Base-by-base conservation (phyloP, 2,797 vertebrate species). In the Luscinia megarhynchos region DNA sequence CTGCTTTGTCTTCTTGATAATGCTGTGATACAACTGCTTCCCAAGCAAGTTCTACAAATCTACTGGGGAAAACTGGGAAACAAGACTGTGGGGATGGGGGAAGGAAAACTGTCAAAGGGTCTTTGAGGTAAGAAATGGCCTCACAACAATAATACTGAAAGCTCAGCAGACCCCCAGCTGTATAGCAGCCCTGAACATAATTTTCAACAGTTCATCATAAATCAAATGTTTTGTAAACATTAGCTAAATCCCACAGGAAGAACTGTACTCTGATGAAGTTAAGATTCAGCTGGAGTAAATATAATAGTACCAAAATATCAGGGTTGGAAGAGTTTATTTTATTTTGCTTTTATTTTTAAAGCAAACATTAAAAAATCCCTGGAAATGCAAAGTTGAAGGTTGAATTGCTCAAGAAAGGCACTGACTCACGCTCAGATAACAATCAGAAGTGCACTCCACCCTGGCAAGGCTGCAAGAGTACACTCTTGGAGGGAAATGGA, bases 291-390 rank as follows among this genome's bases (percentile, higher is more conserved):
- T 88, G 69, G 51, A 89, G 83, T 91, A 93, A 94, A 91, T 90
- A 88, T 50, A 93, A 86, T 34, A 48, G 54, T 89, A 93, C 84
- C 43, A 91, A 93, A 96, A 95, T 93, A 91, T 59, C 76, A 86
- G 77, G 27, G 59, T 45, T 84, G 55, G 55, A 90, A 81, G 27
- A 79, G 83, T 94, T 95, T 94, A 76, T 94, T 96, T 96, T 91
- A 50, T 90, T 96, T 94, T 91, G 62, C 73, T 90, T 79, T 91
- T 94, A 90, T 96, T 97, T 97, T 95, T 90, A 96, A 93, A 88
- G 30, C 41, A 93, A 94, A 86, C 80, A 78, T 84, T 54, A n/a
- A 88, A 91, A 43, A 91, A 43, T 3, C 77, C 48, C 34, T 93
- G 87, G 83, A 96, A 93, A 93, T 61, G 85, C 74, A 80, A 69